Percentiles rank a stretch among this genome's conserved stretches.
Evolutionary conservation across 2,113 vertebrate genomes (phyloP).

Genomic region (Puffinus mauretanicus): DNA sequence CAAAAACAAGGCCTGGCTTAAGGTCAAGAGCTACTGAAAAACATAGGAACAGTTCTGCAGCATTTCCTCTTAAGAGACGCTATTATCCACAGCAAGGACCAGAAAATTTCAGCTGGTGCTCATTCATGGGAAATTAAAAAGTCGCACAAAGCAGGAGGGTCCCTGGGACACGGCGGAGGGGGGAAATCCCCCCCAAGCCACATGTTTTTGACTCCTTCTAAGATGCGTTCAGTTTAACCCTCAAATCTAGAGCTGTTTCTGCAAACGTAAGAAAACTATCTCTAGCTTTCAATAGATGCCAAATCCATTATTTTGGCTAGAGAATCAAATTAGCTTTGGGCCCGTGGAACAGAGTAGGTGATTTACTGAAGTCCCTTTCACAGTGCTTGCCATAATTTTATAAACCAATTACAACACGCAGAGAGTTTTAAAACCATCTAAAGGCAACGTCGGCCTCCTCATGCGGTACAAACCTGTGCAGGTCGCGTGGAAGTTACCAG

Average conservation of each 20-base stretch:
- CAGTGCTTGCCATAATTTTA: not conserved
- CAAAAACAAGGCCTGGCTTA: not conserved
- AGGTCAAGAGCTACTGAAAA: conserved; percentile 3
- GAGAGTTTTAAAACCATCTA: not conserved
- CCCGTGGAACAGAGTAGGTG: not conserved
- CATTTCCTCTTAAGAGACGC: not conserved
- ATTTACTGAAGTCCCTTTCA: not conserved
- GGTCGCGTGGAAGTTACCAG: not conserved
- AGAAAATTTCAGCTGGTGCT: not conserved
- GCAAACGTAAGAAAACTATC: not conserved
- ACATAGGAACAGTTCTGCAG: not conserved
- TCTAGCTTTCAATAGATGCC: not conserved
- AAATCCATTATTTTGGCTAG: not conserved
- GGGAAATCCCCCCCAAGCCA: not conserved
- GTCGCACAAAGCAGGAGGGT: not conserved
- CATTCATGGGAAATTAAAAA: not conserved
- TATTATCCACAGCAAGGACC: not conserved
- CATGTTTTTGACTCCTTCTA: not conserved
- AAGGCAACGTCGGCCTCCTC: not conserved
- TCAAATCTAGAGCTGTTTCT: not conserved
- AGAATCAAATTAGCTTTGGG: not conserved
- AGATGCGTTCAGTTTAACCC: not conserved
- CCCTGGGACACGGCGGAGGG: not conserved
- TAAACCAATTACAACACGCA: not conserved
- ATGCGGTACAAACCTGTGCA: not conserved